Base-by-base conservation (phyloP, 1,140 invertebrate species). In the Sinella curviseta region DNA sequence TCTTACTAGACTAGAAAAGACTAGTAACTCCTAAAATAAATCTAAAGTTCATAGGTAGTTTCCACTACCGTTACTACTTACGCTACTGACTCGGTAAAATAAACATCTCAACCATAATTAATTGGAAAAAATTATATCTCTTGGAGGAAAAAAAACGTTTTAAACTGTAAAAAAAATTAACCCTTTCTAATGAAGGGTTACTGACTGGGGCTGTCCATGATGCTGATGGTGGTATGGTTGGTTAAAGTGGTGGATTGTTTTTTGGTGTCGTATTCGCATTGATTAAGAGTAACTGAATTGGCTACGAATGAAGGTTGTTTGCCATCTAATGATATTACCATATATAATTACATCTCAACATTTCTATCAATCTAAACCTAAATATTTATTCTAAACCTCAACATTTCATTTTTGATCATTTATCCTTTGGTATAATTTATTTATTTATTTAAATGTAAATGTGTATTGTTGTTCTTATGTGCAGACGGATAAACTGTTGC, bases 361-460 rank as follows among this genome's bases (percentile, higher is more conserved):
- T n/a, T n/a, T n/a, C n/a, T n/a, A n/a, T n/a, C n/a, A n/a, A n/a
- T n/a, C n/a, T n/a, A n/a, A n/a, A n/a, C n/a, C n/a, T n/a, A n/a
- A n/a, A 48, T 48, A 48, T 48, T 48, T 20, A 48, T 20, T 48
- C 39, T 8, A 48, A 48, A 8, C 39, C 39, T 20, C 20, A 48
- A 48, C 20, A 20, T 20, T 8, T 70, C 12, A 31, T 33, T 30
- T 70, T 14, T 31, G 31, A 70, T 70, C 12, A 70, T 33, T 70
- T 24, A n/a, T 14, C 12, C 24, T 14, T 24, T 24, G 24, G 4
- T 31, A 2, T 70, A 31, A 70, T 70, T 70, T 70, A 70, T 70
- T 70, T 70, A 70, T 70, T 70, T 70, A 70, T 31, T 70, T 70
- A 70, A 70, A 70, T 70, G 65, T 70, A 33, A 31, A 70, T 70